Percentiles rank a stretch among this genome's conserved stretches.
phyloP scores from a whole-genome alignment of 2,888 invertebrate genomes.

The Alcis repandata region DNA sequence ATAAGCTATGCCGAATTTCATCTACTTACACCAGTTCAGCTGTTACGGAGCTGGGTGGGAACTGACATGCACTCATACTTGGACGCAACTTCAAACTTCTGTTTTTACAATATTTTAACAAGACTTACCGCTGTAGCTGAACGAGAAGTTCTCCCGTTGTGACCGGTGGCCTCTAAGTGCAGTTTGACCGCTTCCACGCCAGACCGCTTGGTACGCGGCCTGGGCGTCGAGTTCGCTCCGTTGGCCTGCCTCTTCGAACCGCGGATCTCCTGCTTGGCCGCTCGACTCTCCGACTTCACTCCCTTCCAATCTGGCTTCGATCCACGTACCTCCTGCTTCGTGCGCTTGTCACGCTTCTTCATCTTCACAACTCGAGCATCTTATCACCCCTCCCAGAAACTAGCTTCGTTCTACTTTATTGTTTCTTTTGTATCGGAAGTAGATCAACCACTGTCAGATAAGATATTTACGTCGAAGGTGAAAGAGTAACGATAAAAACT shows the following conservation, averaged over 20 bases:
- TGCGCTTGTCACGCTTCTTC: constrained; percentile 74
- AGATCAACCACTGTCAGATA: constrained; percentile 63
- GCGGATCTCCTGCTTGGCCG: constrained; percentile 51
- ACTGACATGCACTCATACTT: background rate
- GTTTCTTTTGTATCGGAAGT: constrained; percentile 61
- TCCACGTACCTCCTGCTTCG: constrained; percentile 61
- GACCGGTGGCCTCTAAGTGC: constrained; percentile 74
- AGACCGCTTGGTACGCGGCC: constrained; percentile 70
- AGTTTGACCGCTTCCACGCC: constrained; percentile 81
- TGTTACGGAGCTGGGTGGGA: no score
- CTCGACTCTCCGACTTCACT: constrained; percentile 54
- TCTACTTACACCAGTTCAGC: no score
- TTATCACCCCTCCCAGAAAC: constrained; percentile 50
- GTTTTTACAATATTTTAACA: background rate
- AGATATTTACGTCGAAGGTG: constrained; percentile 78
- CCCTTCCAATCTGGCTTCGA: constrained; percentile 51
- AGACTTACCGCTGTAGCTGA: constrained; percentile 76
- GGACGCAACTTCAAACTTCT: background rate
- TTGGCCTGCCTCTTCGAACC: constrained; percentile 51
- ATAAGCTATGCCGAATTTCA: no score
- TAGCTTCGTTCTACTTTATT: constrained; percentile 44
- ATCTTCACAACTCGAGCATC: constrained; percentile 63
- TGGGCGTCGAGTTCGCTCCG: constrained; percentile 50
- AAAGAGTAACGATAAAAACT: constrained; percentile 75
- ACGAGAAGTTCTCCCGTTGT: constrained; percentile 78